Base-by-base conservation (phyloP, 2,113 vertebrate genomes). In the Oncorhynchus nerka region DNA sequence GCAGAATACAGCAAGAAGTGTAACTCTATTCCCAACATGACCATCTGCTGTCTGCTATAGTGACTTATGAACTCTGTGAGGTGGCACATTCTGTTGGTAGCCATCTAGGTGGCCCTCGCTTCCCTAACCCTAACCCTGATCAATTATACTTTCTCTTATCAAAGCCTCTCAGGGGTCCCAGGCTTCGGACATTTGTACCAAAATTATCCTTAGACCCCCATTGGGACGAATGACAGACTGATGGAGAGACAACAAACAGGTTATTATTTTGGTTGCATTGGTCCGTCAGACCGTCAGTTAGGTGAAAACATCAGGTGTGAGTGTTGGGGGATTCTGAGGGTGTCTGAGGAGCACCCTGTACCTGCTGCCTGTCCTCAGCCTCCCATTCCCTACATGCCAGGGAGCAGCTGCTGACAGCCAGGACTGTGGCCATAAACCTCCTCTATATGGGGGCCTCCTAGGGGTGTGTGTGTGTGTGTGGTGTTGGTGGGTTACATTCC, bases 341-440 rank as follows among this genome's bases (percentile, higher is more conserved):
- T 79, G 85, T 82, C 87, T 80, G 84, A 39, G 34, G 7, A 39
- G 2, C 34, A 39, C 34, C 34, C 34, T 45, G 39, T 91, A 94
- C 92, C 93, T 94, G 93, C 92, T 84, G 83, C 81, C 88, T 92
- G 91, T 89, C 85, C 87, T 92, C 90, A 88, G 87, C 80, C 80
- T 76, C 75, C 83, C 86, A 93, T 94, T 93, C 92, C 86, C 91
- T 79, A 89, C 82, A 93, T 94, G 92, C 92, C 90, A 79, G 80
- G 84, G 85, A 89, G 89, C 92, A 93, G 92, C 92, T 93, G 93
- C 84, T 91, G 92, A 94, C 90, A 92, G 89, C 67, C 84, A 76
- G 77, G 75, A 83, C 88, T 86, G 83, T 87, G 81, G 84, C 85
- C 73, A 28, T 28, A 61, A 82, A 75, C 79, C 84, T 83, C 83